Evolutionary conservation across 2,797 vertebrate species (phyloP), one percentile per base, ranked within the genome.

Genomic region (Alosa sapidissima): DNA sequence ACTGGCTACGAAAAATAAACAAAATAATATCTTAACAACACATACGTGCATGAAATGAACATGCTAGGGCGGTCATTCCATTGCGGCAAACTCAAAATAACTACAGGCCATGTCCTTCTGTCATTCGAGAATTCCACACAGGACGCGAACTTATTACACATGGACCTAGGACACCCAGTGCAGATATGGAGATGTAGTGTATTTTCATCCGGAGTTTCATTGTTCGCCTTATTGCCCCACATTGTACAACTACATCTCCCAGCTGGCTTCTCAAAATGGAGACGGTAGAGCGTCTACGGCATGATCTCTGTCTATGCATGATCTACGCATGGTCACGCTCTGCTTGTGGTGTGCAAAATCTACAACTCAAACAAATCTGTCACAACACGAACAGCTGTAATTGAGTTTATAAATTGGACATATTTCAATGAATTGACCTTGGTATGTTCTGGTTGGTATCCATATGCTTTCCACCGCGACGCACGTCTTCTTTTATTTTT

Each of bases 111-210:
- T 82, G 87, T 85, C 83, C 85, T 83, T 85, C 88, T 89, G 89
- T 89, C 87, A 91, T 86, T 88, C 87, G 85, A 86, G 10, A 68
- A 51, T 13, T 45, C 81, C 55, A 9, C 47, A 33, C 13, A 48
- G 47, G 72, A 83, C 58, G 85, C 81, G 68, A 51, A 24, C 9
- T 78, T 41, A 81, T 87, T 68, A 81, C 85, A 49, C 87, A 41
- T 58, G 55, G 24, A 52, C 83, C 16, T 14, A 4, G 28, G 2
- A 14, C 21, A 24, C 55, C n/a, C 68, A 83, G 6, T 65, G 86
- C 5, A 62, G 48, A 21, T 84, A 3, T 88, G 89, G 89, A 90
- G 88, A 81, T 88, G 84, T 86, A 87, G 90, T 90, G 1, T 48
- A 48, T 9, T 16, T 0, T 78, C 36, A 14, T 2, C 4, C 5